Conservation (phyloP, 2,113 vertebrate genomes). For the Bujurquina vittata region DNA sequence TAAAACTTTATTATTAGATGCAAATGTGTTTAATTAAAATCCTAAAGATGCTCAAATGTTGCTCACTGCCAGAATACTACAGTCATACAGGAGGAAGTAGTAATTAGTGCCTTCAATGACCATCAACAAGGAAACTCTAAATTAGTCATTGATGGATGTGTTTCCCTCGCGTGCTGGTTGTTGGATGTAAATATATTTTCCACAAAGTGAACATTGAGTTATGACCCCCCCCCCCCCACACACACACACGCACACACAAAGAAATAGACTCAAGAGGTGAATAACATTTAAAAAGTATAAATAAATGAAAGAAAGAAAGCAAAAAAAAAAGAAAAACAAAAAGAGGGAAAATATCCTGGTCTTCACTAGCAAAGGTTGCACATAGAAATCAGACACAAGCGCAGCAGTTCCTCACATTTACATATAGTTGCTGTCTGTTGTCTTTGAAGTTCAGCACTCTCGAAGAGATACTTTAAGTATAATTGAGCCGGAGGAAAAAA, state of each 20-base stretch:
- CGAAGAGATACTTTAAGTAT: neutral
- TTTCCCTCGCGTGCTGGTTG: neutral
- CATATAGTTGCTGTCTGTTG: neutral
- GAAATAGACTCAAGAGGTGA: neutral
- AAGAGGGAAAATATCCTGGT: too few species aligned
- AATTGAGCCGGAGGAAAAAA: neutral
- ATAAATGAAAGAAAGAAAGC: neutral
- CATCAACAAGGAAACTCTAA: neutral
- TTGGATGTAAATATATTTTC: neutral
- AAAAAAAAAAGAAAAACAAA: too few species aligned
- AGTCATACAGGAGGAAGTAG: neutral
- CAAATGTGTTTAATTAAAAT: neutral
- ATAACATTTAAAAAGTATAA: neutral
- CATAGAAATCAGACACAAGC: neutral
- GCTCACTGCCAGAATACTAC: neutral
- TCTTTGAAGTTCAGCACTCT: conserved; percentile 14
- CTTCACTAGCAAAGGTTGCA: neutral
- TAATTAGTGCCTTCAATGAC: neutral
- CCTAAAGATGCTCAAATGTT: neutral
- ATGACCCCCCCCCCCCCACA: neutral
- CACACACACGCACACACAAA: too few species aligned
- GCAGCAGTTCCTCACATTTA: neutral
- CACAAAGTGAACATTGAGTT: neutral
- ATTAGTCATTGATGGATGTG: neutral
- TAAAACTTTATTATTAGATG: neutral